Conservation (phyloP, 2,797 vertebrate genomes). For the Onychomys leucogaster region DNA sequence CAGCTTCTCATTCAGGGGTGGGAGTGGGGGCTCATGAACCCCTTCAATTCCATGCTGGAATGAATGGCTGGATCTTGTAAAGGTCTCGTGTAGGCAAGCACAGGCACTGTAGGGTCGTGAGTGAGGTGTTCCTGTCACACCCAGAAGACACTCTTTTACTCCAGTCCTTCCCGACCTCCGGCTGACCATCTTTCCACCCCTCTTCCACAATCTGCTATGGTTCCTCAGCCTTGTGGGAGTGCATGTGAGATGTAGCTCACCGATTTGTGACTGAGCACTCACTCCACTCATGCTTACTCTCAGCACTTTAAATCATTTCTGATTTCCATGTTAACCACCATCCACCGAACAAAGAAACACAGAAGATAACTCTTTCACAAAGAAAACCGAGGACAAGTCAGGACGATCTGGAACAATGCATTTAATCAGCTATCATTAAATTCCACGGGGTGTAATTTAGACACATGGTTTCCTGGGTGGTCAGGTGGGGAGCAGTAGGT, state of each 20-base stretch:
- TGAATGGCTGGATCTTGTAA: not conserved
- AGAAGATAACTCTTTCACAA: constrained; percentile 41
- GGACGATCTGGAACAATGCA: constrained; percentile 49
- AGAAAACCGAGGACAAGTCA: constrained; percentile 47
- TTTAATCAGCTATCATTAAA: constrained; percentile 66
- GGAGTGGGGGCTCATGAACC: not conserved
- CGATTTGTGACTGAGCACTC: not conserved
- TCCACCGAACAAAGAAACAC: not conserved
- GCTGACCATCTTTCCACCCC: not conserved
- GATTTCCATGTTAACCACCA: not conserved
- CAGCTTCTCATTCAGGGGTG: not conserved
- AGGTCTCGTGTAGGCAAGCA: not conserved
- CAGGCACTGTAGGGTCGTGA: not conserved
- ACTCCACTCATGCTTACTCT: no score
- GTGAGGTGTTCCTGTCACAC: rapidly evolving
- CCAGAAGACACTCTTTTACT: not conserved
- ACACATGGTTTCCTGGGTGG: constrained; percentile 39
- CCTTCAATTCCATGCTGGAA: not conserved
- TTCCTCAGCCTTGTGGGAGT: not conserved
- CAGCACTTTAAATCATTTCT: not conserved
- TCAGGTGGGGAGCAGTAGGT: not conserved
- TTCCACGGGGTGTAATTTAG: constrained; percentile 48
- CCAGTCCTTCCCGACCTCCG: not conserved
- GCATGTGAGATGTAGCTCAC: not conserved
- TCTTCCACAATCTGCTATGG: not conserved